phyloP scores from a whole-genome alignment of 2,113 vertebrate genomes.

The Urocolius indicus region DNA sequence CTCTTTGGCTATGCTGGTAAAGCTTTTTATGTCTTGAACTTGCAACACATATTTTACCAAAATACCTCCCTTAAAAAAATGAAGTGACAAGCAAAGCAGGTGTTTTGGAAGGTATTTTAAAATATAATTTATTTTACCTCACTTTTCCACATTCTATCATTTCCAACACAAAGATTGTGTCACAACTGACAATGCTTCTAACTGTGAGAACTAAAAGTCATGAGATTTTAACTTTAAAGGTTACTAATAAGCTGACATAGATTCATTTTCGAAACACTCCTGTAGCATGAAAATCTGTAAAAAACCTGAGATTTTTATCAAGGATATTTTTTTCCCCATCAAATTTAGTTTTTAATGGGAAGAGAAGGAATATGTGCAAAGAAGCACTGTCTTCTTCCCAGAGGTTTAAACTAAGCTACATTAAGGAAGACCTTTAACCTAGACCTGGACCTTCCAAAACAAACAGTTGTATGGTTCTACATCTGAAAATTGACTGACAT shows the following conservation, averaged over 20 bases:
- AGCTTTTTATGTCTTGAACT: neutral
- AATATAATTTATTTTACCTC: constrained; percentile 65
- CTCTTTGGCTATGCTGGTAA: neutral
- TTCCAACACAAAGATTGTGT: constrained; percentile 81
- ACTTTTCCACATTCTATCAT: constrained; percentile 80
- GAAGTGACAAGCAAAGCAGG: neutral
- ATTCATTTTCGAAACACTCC: neutral
- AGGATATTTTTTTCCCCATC: neutral
- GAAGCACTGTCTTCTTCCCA: neutral
- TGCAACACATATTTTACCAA: neutral
- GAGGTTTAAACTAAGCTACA: neutral
- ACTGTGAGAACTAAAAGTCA: constrained; percentile 74
- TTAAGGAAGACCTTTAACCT: neutral
- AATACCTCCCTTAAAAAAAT: neutral
- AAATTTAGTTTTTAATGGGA: neutral
- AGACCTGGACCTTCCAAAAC: too few species aligned
- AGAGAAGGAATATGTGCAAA: neutral
- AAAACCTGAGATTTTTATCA: neutral
- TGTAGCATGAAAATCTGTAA: neutral
- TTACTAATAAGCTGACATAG: neutral
- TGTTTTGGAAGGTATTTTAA: neutral
- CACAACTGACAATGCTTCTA: constrained; percentile 79
- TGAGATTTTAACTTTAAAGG: neutral
- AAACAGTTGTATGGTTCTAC: too few species aligned
- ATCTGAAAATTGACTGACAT: neutral